Base-by-base conservation (phyloP, 1,140 invertebrate genomes). In the Asbolus verrucosus region DNA sequence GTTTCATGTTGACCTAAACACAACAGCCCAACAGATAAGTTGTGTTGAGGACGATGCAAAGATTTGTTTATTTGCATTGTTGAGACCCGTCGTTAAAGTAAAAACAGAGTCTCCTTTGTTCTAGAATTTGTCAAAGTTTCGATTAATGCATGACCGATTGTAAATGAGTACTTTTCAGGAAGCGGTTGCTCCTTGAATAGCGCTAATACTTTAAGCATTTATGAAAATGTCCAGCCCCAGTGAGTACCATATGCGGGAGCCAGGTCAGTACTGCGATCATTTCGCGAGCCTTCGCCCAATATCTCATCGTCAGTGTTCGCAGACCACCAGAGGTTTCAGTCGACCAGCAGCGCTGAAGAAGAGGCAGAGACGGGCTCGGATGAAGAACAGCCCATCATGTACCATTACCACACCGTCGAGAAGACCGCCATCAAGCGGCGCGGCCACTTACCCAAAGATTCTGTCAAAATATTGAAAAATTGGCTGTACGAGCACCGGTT, bases 401-500 rank as follows among this genome's bases (percentile, higher is more conserved):
- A 75, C 36, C 70, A 75, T 50, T 77, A 75, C 14, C 73, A 76
- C 36, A 33, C 67, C n/a, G 54, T 43, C 46, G 70, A 63, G 30
- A 65, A 75, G 61, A 65, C 71, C 13, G 73, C 77, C 9, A 71
- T 78, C 67, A 96, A 95, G 83, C 87, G 94, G 9, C 86, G 96
- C 6, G 95, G 96, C 0, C 98, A 98, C 82, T 83, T 98, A 30
- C 94, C 95, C 0, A 98, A 97, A 81, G 92, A 95, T 75, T 92
- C 94, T 0, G 94, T 97, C 0, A 94, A 93, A 76, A 93, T 97
- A 30, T 79, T 98, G 2, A 96, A 95, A 80, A 87, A 90, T 65
- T 98, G 96, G 96, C 84, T 98, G 0, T 97, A 93, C 77, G 93
- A 96, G 60, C 94, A 97, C 78, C 86, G 95, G 18, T 97, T 95